Evolutionary conservation across 1,140 invertebrate species (phyloP), one percentile per base, ranked within the genome.

Genomic region (Drosophila virilis): DNA sequence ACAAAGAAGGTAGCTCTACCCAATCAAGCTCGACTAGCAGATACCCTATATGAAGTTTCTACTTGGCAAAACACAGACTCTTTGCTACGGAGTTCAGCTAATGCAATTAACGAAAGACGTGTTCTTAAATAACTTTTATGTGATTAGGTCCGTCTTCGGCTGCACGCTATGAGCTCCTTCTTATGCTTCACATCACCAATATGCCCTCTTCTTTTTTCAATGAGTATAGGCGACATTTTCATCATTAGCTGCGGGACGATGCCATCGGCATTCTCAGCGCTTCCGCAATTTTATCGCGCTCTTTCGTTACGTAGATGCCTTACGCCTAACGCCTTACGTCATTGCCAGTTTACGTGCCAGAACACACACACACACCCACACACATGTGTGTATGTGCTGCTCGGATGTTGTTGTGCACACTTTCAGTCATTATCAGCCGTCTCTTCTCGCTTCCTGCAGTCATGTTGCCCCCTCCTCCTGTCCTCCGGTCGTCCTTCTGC

Each of bases 251-350:
- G 46, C 12, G 33, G 46, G 28, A 69, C 62, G 80, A 80, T 89
- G 74, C 80, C 70, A 89, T 88, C 80, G 85, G 84, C 85, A 89
- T 89, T 90, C 80, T 84, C 78, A 73, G 71, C 74, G 74, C 84
- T 89, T 89, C 84, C 84, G 85, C 77, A 84, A 72, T 89, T 89
- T 89, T 84, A 89, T 89, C 84, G 89, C 74, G 77, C 65, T 58
- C 59, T 70, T 73, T 74, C 65, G 65, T 82, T 78, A 64, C 70
- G 79, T 66, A 57, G 54, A 17, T 35, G 37, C 37, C 64, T 70
- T 82, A 82, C 75, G 80, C 66, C 62, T 61, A 61, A 74, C 72
- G 62, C 52, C 67, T 64, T 64, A 74, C 73, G 80, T 81, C 80
- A 69, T 79, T 68, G 71, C 35, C 71, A 69, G 66, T 42, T 69